Percentiles rank a stretch among this genome's conserved stretches.
These are phyloP conservation scores for Drosophila putrida DNA, from an alignment of 2,888 invertebrate genomes.

Conservation along the genomic window DNA sequence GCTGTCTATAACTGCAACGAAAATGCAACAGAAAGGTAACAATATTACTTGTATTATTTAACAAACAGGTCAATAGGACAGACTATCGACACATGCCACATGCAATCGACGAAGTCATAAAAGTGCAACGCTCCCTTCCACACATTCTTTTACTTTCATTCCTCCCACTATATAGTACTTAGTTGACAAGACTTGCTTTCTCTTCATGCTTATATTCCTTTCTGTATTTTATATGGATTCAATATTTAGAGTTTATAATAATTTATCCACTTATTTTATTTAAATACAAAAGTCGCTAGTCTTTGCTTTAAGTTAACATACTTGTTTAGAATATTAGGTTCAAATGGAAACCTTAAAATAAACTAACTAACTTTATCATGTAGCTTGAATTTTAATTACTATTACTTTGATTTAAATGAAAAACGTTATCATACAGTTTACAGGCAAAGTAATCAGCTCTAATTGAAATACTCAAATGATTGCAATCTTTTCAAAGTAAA, in stretches of 20 bases:
- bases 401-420: too few species aligned
- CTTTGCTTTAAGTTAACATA: too few species aligned
- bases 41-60: constrained; percentile 23
- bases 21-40: constrained; percentile 11
- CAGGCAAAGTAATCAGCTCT: too few species aligned
- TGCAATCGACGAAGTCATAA: constrained; percentile 48
- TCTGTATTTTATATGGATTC: background rate
- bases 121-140: constrained; percentile 19
- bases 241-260: background rate
- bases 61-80: constrained; percentile 67
- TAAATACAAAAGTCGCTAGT: too few species aligned
- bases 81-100: constrained; percentile 35
- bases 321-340: too few species aligned
- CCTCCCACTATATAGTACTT: background rate
- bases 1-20: constrained; percentile 18
- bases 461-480: too few species aligned
- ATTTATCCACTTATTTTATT: background rate
- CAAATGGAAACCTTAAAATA: too few species aligned
- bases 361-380: too few species aligned
- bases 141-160: background rate
- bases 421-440: too few species aligned
- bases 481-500: too few species aligned
- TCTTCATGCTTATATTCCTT: background rate
- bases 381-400: too few species aligned
- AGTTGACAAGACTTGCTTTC: background rate